Percentiles rank a stretch among this genome's conserved stretches.
These are phyloP conservation scores for Oxyscelio sp. DNA, from an alignment of 2,888 invertebrate genomes.

Conservation along the genomic window DNA sequence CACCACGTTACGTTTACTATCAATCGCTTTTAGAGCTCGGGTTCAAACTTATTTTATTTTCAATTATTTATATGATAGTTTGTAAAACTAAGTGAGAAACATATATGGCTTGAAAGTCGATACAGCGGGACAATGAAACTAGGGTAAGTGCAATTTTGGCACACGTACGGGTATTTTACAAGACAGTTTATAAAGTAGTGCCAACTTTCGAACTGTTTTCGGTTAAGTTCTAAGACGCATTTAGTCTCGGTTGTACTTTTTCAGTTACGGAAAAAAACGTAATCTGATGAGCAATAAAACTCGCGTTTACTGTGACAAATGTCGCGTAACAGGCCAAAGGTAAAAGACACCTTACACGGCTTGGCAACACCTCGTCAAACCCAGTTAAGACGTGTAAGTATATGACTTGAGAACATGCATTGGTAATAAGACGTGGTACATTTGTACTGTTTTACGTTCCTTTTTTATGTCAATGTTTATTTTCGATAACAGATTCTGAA, in stretches of 20 bases:
- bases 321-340: slow-evolving; percentile 37
- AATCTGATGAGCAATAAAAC: slow-evolving; percentile 60
- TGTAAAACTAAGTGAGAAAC: slow-evolving; percentile 33
- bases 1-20: neutral
- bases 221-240: slow-evolving; percentile 32
- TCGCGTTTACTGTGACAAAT: slow-evolving; percentile 52
- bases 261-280: slow-evolving; percentile 36
- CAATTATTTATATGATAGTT: slow-evolving; percentile 39
- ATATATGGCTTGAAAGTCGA: neutral
- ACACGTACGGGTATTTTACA: slow-evolving; percentile 42
- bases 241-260: slow-evolving; percentile 50
- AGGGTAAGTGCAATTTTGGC: slow-evolving; percentile 64
- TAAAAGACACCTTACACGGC: slow-evolving; percentile 52
- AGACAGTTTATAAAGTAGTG: slow-evolving; percentile 38
- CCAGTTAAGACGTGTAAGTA: slow-evolving; percentile 9
- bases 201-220: slow-evolving; percentile 41
- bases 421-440: slow-evolving; percentile 39
- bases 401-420: slow-evolving; percentile 48
- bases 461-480: slow-evolving; percentile 3
- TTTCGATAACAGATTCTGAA: no score
- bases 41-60: slow-evolving; percentile 1
- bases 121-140: slow-evolving; percentile 30
- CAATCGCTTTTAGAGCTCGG: neutral
- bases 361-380: slow-evolving; percentile 57
- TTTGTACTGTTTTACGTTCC: slow-evolving; percentile 50